phyloP scores from a whole-genome alignment of 37 sponge, comb jelly and placozoan genomes.

The Crambe crambe region DNA sequence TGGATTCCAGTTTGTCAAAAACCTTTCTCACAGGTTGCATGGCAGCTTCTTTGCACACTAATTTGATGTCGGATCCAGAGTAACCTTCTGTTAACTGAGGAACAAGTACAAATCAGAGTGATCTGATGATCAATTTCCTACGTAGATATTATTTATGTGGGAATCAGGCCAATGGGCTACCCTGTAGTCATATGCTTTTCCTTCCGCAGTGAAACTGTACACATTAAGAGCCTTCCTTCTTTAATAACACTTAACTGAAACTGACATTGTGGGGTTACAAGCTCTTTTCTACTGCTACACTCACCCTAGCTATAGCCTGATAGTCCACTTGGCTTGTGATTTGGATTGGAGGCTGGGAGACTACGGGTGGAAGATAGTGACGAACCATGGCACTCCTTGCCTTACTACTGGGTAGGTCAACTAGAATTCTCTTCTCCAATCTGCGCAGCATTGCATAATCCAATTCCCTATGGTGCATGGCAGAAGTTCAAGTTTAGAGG shows the following conservation, averaged over 20 bases:
- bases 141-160: no score
- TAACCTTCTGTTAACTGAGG: slow-evolving; percentile 94
- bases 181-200: no score
- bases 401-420: slow-evolving; percentile 85
- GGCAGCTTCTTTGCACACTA: slow-evolving; percentile 98
- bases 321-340: slow-evolving; percentile 88
- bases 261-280: no score
- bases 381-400: slow-evolving; percentile 87
- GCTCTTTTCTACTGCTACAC: no score
- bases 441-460: slow-evolving; percentile 97
- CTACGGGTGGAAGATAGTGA: slow-evolving; percentile 81
- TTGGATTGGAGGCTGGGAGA: slow-evolving; percentile 57
- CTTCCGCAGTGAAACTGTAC: no score
- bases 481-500: background rate
- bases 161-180: no score
- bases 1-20: slow-evolving; percentile 66
- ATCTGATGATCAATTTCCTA: no score
- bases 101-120: no score
- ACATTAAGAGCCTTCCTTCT: no score
- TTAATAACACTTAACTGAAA: no score
- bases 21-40: slow-evolving; percentile 94
- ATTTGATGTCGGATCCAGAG: slow-evolving; percentile 95
- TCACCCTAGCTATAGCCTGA: slow-evolving; percentile 75
- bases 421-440: slow-evolving; percentile 97
- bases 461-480: slow-evolving; percentile 76